phyloP scores from a whole-genome alignment of 2,797 vertebrate genomes.

The Megalops cyprinoides region DNA sequence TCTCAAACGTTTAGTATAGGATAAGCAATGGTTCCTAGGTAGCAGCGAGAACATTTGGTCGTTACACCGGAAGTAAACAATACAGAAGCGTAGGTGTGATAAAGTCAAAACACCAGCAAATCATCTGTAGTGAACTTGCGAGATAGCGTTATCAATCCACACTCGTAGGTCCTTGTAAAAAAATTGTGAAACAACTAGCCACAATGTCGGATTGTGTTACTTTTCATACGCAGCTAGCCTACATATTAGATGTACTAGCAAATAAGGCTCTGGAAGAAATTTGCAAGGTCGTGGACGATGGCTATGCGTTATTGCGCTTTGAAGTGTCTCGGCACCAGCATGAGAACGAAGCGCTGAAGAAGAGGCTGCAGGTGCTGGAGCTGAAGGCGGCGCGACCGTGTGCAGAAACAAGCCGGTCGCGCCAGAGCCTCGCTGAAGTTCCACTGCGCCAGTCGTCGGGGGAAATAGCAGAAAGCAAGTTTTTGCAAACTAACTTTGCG shows the following conservation, averaged over 20 bases:
- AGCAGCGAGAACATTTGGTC: neutral
- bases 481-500: no score
- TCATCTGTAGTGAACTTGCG: no score
- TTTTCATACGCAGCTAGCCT: conserved; percentile 78
- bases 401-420: conserved; percentile 59
- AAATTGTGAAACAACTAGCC: neutral
- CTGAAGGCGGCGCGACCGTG: conserved; percentile 70
- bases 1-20: no score
- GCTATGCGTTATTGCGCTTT: conserved; percentile 71
- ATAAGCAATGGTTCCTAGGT: no score
- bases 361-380: conserved; percentile 72
- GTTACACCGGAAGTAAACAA: conserved; percentile 22
- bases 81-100: neutral
- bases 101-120: no score
- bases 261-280: conserved; percentile 79
- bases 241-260: conserved; percentile 79
- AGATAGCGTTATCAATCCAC: neutral
- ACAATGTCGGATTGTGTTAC: conserved; percentile 70
- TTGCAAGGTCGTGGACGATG: conserved; percentile 77
- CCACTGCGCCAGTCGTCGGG: neutral
- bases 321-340: conserved; percentile 77
- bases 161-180: neutral
- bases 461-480: neutral
- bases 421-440: neutral
- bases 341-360: conserved; percentile 73